Conservation (phyloP, 2,113 vertebrate genomes). For the Microtus oregoni region DNA sequence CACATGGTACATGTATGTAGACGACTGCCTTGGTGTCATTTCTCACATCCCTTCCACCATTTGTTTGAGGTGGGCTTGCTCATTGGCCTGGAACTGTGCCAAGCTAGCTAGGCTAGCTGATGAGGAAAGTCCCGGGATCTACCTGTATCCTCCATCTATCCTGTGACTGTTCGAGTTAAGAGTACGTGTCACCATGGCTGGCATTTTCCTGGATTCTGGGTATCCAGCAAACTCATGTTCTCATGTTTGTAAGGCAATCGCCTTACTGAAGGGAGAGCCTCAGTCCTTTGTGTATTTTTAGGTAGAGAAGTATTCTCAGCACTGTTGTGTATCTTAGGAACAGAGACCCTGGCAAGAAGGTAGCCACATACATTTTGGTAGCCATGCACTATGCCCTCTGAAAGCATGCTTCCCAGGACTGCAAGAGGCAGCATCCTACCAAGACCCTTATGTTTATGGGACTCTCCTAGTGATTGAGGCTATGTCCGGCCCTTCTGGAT, state of each 20-base stretch:
- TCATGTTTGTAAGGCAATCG: neutral
- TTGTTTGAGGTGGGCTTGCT: neutral
- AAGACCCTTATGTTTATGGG: neutral
- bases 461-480: neutral
- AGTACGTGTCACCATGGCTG: too few species aligned
- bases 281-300: neutral
- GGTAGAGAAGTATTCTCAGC: neutral
- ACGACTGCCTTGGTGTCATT: neutral
- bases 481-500: neutral
- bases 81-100: neutral
- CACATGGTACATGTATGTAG: neutral
- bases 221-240: neutral
- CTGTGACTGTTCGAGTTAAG: neutral
- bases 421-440: neutral
- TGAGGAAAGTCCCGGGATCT: neutral
- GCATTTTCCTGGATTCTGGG: neutral
- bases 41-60: neutral
- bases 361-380: accelerated
- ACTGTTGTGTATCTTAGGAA: neutral
- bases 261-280: neutral
- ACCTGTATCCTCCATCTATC: neutral
- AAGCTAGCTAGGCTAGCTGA: neutral
- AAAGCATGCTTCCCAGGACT: neutral
- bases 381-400: neutral
- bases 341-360: neutral